Percentiles rank a stretch among this genome's conserved stretches.
These are phyloP conservation scores for Gambusia yucatana DNA, from an alignment of 2,797 vertebrate species.

Conservation along the genomic window DNA sequence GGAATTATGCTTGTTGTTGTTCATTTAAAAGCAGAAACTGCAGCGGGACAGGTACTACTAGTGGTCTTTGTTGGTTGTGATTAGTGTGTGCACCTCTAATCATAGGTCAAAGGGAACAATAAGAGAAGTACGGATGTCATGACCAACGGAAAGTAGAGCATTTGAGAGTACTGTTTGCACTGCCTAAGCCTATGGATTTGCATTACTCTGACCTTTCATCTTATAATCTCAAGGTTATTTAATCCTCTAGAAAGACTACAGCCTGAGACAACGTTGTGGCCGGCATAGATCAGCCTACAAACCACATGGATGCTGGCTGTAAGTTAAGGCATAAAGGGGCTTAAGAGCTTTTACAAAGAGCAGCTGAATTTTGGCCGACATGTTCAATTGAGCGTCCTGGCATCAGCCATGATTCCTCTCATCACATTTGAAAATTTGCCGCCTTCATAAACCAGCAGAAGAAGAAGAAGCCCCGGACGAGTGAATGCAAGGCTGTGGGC, in stretches of 20 bases:
- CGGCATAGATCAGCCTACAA: constrained; percentile 39
- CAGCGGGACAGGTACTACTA: constrained; percentile 12
- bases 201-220: constrained; percentile 65
- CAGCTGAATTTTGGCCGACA: background rate
- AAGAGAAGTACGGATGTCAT: constrained; percentile 31
- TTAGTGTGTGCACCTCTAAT: constrained; percentile 4
- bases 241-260: constrained; percentile 62
- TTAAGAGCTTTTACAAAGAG: constrained; percentile 30
- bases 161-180: constrained; percentile 48
- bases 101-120: constrained; percentile 34
- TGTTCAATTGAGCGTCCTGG: background rate
- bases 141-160: constrained; percentile 51
- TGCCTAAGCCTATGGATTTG: constrained; percentile 66
- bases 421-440: constrained; percentile 17
- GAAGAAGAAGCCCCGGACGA: constrained; percentile 7
- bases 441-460: constrained; percentile 19
- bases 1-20: constrained; percentile 28
- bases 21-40: constrained; percentile 4
- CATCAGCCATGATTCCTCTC: background rate
- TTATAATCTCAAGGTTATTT: constrained; percentile 67
- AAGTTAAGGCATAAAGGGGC: constrained; percentile 11
- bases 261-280: constrained; percentile 42
- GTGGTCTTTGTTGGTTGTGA: constrained; percentile 26
- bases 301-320: constrained; percentile 17
- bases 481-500: constrained; percentile 15